Evolutionary conservation across 2,797 vertebrate genomes (phyloP).

Genomic region (Gymnothorax javanicus): DNA sequence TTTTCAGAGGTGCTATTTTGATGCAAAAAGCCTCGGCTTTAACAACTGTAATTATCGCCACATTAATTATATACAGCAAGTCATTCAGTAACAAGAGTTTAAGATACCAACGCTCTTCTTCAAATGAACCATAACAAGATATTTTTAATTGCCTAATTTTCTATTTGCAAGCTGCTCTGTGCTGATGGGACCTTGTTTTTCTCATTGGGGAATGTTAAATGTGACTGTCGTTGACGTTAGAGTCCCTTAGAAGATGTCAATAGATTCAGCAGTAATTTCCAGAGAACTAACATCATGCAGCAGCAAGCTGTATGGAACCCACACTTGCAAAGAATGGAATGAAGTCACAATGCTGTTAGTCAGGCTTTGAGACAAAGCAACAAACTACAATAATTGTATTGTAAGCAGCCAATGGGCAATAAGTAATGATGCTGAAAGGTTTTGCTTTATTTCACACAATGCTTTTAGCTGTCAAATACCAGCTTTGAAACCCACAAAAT

Average conservation of each 20-base stretch:
- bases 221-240: constrained; percentile 57
- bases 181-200: constrained; percentile 55
- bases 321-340: constrained; percentile 54
- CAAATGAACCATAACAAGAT: constrained; percentile 52
- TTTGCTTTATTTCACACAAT: constrained; percentile 53
- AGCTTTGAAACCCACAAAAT: constrained; percentile 63
- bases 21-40: background rate
- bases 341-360: constrained; percentile 55
- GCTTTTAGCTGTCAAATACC: constrained; percentile 63
- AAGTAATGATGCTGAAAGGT: constrained; percentile 58
- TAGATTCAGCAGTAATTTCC: constrained; percentile 54
- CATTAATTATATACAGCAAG: constrained; percentile 34
- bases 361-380: constrained; percentile 62
- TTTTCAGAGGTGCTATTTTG: constrained; percentile 12
- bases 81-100: constrained; percentile 24
- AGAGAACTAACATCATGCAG: constrained; percentile 46
- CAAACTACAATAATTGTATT: constrained; percentile 70
- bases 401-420: constrained; percentile 63
- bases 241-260: constrained; percentile 61
- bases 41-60: constrained; percentile 14
- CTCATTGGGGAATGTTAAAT: constrained; percentile 47
- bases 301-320: constrained; percentile 54
- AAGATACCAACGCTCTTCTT: constrained; percentile 51
- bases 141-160: constrained; percentile 65
- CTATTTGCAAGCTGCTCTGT: constrained; percentile 50